Evolutionary conservation across 2,797 vertebrate genomes (phyloP).

Genomic region (Lagodon rhomboides): DNA sequence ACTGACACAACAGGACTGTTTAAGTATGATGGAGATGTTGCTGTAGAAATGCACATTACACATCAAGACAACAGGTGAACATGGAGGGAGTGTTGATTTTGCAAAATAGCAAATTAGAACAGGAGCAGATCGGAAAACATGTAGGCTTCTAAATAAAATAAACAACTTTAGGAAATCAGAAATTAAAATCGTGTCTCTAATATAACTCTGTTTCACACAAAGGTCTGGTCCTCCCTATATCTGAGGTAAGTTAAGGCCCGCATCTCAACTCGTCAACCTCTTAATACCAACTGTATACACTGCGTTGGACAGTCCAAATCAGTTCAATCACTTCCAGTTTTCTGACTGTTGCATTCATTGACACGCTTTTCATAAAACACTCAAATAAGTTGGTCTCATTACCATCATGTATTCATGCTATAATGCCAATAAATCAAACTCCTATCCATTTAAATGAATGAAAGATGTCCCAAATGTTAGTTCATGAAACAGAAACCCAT

Average conservation of each 20-base stretch:
- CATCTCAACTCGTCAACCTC: neutral
- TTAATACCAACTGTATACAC: conserved; percentile 29
- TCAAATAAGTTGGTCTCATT: conserved; percentile 22
- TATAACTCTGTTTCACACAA: neutral
- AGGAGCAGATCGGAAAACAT: conserved; percentile 6
- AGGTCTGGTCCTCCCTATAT: neutral
- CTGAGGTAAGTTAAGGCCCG: conserved; percentile 3
- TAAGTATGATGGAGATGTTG: neutral
- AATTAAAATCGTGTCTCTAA: conserved; percentile 7
- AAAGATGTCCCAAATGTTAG: neutral
- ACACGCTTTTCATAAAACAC: conserved; percentile 22
- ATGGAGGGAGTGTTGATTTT: neutral
- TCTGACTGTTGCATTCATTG: conserved; percentile 9
- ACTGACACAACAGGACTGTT: neutral
- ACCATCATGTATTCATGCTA: neutral
- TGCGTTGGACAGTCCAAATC: conserved; percentile 25
- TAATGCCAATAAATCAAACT: conserved; percentile 6
- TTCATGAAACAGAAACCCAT: neutral
- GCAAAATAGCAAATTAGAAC: neutral
- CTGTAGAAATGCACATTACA: conserved; percentile 5
- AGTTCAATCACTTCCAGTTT: neutral
- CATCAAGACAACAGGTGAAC: neutral
- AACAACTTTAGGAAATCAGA: neutral
- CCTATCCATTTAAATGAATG: conserved; percentile 9
- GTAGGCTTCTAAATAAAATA: conserved; percentile 2